Percentiles rank a stretch among this genome's conserved stretches.
These are phyloP conservation scores for Drosophila mulleri DNA, from an alignment of 2,888 invertebrate genomes.

Conservation along the genomic window DNA sequence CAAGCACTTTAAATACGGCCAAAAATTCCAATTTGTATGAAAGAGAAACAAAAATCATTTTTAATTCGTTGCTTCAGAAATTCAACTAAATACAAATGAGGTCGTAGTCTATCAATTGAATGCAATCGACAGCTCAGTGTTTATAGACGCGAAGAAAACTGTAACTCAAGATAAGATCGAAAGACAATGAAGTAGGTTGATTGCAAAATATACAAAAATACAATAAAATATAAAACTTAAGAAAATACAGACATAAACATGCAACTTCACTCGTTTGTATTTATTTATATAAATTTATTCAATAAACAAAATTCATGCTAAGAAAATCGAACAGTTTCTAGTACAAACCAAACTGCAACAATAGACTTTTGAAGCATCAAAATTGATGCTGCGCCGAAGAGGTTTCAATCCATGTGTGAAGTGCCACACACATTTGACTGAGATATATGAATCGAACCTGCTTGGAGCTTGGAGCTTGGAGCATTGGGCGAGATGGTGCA, in stretches of 20 bases:
- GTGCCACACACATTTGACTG: slow-evolving; percentile 13
- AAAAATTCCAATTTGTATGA: no score
- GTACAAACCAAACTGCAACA: background rate
- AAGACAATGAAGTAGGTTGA: no score
- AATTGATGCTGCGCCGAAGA: background rate
- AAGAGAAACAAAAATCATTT: no score
- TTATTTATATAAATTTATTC: background rate
- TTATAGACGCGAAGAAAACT: no score
- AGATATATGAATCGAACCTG: slow-evolving; percentile 23
- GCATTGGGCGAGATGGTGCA: background rate
- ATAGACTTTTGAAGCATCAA: background rate
- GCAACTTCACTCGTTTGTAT: background rate
- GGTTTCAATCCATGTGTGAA: slow-evolving; percentile 8
- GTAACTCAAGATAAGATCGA: no score
- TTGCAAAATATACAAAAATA: no score
- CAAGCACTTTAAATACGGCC: no score
- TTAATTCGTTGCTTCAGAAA: background rate
- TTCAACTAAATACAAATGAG: background rate
- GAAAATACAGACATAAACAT: no score
- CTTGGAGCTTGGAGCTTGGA: background rate
- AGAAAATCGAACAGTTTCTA: background rate
- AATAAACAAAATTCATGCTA: background rate
- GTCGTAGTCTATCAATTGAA: no score
- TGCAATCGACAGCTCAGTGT: background rate
- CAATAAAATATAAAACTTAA: no score